Percentiles rank a stretch among this genome's conserved stretches.
Conservation (phyloP, 2,888 invertebrate species). For the Netelia fuscicornis region DNA sequence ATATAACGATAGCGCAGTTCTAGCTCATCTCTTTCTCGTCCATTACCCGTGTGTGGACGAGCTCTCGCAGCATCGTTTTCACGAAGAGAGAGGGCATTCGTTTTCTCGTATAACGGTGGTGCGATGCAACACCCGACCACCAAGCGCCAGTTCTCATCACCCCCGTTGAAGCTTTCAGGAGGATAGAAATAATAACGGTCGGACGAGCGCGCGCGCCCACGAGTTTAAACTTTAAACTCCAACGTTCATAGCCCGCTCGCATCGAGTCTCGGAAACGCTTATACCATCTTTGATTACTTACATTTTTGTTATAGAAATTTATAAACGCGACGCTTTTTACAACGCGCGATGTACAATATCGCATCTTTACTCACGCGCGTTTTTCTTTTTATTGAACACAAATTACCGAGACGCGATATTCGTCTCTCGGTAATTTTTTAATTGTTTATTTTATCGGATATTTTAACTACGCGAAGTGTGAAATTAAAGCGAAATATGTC, state of each 20-base stretch:
- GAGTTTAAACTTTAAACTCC: constrained; percentile 62
- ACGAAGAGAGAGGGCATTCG: constrained; percentile 42
- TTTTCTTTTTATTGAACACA: constrained; percentile 31
- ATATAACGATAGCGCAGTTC: constrained; percentile 2
- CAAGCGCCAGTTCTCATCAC: constrained; percentile 52
- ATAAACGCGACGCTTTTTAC: constrained; percentile 30
- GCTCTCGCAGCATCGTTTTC: constrained; percentile 4
- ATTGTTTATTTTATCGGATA: no score
- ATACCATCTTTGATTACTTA: constrained; percentile 46
- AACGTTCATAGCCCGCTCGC: constrained; percentile 32
- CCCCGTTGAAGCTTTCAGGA: constrained; percentile 51
- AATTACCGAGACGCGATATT: no score
- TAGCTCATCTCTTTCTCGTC: constrained; percentile 34
- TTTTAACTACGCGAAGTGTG: no score
- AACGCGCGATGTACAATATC: constrained; percentile 9
- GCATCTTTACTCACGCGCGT: neutral
- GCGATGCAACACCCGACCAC: constrained; percentile 12
- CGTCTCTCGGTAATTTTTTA: no score
- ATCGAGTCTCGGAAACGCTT: constrained; percentile 38
- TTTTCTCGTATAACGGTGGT: constrained; percentile 43
- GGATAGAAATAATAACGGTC: constrained; percentile 62
- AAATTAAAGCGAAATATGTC: no score
- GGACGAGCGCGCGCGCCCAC: constrained; percentile 50
- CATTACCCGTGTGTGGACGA: constrained; percentile 39
- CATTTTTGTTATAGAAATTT: constrained; percentile 37